A percentile compares a stretch with the other conserved stretches of the same genome.
These are phyloP conservation scores for Vicugna pacos DNA, from an alignment of 2,113 vertebrate species.

Conservation along the genomic window DNA sequence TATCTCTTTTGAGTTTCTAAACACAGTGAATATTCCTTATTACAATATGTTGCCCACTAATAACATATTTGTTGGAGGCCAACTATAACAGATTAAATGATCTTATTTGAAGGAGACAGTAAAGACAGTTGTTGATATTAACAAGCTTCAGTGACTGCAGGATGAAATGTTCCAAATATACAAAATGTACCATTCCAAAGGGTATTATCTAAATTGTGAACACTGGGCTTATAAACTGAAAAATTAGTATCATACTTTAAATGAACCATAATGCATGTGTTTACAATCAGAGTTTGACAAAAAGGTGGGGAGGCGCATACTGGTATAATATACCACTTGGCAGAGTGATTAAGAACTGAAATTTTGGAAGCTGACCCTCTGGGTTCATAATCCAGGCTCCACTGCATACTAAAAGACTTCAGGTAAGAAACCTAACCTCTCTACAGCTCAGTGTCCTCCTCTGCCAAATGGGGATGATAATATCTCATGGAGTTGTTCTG, in stretches of 20 bases:
- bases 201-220: conserved; percentile 47
- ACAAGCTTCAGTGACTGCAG: conserved; percentile 41
- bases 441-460: not conserved
- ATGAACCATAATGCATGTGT: not conserved
- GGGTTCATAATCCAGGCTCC: not conserved
- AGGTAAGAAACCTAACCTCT: not conserved
- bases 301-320: not conserved
- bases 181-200: conserved; percentile 50
- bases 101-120: conserved; percentile 57
- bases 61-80: not conserved
- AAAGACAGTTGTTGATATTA: conserved; percentile 69
- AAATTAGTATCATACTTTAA: conserved; percentile 55
- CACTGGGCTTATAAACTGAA: conserved; percentile 64
- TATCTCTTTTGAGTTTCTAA: conserved; percentile 40
- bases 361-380: not conserved
- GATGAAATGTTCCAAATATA: conserved; percentile 59
- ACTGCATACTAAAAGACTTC: not conserved
- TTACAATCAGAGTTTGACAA: conserved; percentile 19
- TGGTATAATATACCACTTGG: not conserved
- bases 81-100: conserved; percentile 40
- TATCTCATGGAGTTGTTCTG: not conserved
- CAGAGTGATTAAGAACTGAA: conserved; percentile 2
- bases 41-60: not conserved
- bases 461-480: not conserved
- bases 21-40: not conserved